A percentile compares a stretch with the other conserved stretches of the same genome.
These are phyloP conservation scores for Pantherophis vulpinus DNA, from an alignment of 2,797 vertebrate species.

Conservation along the genomic window DNA sequence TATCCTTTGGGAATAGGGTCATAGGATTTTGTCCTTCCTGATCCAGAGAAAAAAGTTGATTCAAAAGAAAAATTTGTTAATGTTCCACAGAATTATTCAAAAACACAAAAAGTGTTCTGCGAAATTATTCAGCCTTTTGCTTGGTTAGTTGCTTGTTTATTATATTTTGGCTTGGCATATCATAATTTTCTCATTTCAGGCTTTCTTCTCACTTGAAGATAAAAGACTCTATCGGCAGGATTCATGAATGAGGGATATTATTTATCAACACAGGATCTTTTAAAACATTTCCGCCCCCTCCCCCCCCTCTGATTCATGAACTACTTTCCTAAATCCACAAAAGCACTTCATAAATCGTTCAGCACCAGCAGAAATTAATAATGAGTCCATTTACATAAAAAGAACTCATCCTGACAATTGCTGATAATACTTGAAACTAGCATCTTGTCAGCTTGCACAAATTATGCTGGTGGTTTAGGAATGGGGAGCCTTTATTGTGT, in stretches of 20 bases:
- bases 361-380: slow-evolving; percentile 75
- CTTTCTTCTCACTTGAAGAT: slow-evolving; percentile 61
- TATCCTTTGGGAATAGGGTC: neutral
- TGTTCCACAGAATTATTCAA: slow-evolving; percentile 30
- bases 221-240: slow-evolving; percentile 68
- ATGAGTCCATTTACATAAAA: slow-evolving; percentile 76
- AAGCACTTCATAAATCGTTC: slow-evolving; percentile 75
- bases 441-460: slow-evolving; percentile 48
- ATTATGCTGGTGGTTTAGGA: slow-evolving; percentile 50
- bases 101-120: neutral
- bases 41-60: neutral
- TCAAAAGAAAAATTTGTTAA: neutral
- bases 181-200: slow-evolving; percentile 58
- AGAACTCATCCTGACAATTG: slow-evolving; percentile 69
- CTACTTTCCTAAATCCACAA: slow-evolving; percentile 70
- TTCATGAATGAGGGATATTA: slow-evolving; percentile 73
- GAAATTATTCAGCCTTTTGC: slow-evolving; percentile 46
- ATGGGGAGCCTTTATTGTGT: slow-evolving; percentile 45
- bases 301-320: slow-evolving; percentile 72
- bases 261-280: slow-evolving; percentile 72
- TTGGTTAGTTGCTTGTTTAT: neutral
- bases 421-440: slow-evolving; percentile 64
- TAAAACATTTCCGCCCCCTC: slow-evolving; percentile 65
- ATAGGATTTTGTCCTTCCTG: neutral
- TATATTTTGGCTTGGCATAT: slow-evolving; percentile 29